Base-by-base conservation (phyloP, 2,113 vertebrate species). In the Ictalurus punctatus region DNA sequence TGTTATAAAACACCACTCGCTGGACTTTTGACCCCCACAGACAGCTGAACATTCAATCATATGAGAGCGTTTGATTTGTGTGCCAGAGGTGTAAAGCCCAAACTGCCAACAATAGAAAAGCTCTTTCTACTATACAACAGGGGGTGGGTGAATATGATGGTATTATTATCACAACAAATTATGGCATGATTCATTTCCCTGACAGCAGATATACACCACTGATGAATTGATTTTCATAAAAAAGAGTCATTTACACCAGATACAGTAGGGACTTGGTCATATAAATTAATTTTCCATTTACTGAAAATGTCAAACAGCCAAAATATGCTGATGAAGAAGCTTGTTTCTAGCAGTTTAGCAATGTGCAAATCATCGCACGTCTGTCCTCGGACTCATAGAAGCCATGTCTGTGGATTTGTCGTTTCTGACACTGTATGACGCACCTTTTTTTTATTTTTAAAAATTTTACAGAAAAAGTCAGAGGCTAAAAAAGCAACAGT, bases 1-100 rank as follows among this genome's bases (percentile, higher is more conserved):
- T 89, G 92, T 92, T 87, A 88, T 91, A 92, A 93, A 93, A 86
- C 63, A 63, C 25, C 0, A 83, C 84, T 90, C 27, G 85, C 89
- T 76, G 40, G 56, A n/a, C 80, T 84, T 83, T 83, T 88, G 65
- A 83, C 80, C 80, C 25, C 12, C 9, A 48, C 23, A 74, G 27
- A 63, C 87, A 74, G 87, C 54, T 88, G 65, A 82, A 8, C 1
- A 44, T 82, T 56, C 78, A 12, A 69, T 69, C 44, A 71, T 17
- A 81, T 54, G 25, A 56, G 30, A 82, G 37, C 7, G 12, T 69
- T 82, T 69, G n/a, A 88, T 59, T 30, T 44, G 37, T 88, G 65
- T 48, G 8, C 23, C 48, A 63, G 9, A 63, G 4, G n/a, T 83
- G n/a, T 69, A 83, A 56, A 71, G 34, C 44, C 19, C n/a, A 54